Conservation (phyloP, 2,797 vertebrate species). For the Gymnothorax javanicus region DNA sequence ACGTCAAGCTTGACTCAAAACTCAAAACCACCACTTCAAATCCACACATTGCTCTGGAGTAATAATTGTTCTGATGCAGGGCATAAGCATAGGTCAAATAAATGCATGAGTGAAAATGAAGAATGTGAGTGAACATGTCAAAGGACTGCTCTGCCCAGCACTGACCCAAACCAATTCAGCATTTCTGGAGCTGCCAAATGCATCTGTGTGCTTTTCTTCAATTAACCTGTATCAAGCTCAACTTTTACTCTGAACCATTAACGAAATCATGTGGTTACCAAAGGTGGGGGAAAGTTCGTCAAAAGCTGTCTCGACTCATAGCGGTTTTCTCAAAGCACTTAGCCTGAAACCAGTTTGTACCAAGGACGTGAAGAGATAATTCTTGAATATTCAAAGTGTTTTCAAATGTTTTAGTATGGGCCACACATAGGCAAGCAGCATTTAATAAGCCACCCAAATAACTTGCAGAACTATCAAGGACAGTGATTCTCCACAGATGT, state of each 20-base stretch:
- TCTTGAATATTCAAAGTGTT: neutral
- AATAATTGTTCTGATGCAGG: neutral
- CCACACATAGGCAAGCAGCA: neutral
- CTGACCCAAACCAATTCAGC: neutral
- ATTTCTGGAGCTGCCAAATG: neutral
- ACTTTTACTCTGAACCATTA: neutral
- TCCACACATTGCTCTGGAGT: neutral
- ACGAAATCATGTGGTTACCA: neutral
- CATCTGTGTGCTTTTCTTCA: neutral
- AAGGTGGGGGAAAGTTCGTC: neutral
- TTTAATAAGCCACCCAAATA: neutral
- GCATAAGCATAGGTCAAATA: neutral
- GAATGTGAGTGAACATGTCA: neutral
- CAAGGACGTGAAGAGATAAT: neutral
- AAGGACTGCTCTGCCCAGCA: neutral
- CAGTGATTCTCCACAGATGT: constrained; percentile 9
- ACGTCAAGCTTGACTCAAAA: neutral
- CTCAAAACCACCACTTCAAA: neutral
- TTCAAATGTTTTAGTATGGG: neutral
- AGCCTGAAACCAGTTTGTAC: neutral
- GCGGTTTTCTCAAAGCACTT: neutral
- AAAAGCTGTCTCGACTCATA: neutral
- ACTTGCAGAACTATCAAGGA: neutral
- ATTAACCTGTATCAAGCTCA: neutral
- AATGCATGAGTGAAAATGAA: neutral